Conservation (phyloP, 2,113 vertebrate species). For the Phylloscopus trochiloides region DNA sequence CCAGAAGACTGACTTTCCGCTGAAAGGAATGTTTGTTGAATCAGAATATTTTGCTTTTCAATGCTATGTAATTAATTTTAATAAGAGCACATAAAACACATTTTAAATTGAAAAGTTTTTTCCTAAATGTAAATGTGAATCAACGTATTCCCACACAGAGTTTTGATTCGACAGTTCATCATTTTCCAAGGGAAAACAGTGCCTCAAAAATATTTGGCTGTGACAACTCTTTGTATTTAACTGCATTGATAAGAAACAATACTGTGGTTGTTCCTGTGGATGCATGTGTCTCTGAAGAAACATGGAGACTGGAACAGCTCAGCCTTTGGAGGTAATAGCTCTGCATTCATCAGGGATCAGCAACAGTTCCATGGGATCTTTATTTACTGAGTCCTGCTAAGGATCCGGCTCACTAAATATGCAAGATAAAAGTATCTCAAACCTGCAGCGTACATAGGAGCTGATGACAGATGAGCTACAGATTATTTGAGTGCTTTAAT, state of each 20-base stretch:
- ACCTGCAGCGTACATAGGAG: neutral
- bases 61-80: neutral
- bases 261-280: neutral
- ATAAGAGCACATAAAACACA: neutral
- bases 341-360: neutral
- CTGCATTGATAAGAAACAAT: neutral
- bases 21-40: neutral
- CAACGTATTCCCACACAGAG: neutral
- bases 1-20: neutral
- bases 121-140: neutral
- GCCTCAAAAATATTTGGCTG: neutral
- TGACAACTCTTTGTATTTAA: neutral
- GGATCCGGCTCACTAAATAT: neutral
- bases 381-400: neutral
- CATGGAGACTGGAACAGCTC: neutral
- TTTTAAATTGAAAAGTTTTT: neutral
- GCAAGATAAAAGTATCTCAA: neutral
- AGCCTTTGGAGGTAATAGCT: neutral
- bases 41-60: neutral
- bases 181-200: neutral
- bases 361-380: neutral
- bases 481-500: conserved; percentile 27
- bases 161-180: neutral
- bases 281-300: neutral
- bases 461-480: neutral